Evolutionary conservation across 1,140 invertebrate species (phyloP).

Genomic region (Leptestheria dahalacensis): DNA sequence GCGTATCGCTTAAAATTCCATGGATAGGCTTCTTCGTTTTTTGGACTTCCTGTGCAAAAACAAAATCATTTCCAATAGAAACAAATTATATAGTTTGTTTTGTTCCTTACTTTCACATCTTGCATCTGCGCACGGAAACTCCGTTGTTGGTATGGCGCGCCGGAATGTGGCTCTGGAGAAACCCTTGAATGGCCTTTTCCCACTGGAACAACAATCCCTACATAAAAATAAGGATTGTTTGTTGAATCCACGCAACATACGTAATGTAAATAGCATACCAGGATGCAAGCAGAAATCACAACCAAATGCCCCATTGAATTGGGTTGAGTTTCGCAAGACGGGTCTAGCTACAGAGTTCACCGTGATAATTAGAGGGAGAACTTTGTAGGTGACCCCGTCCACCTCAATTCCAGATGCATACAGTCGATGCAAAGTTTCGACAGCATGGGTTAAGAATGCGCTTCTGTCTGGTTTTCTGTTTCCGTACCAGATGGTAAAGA

Average conservation of each 20-base stretch:
- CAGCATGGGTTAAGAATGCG: neutral
- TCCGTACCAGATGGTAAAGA: neutral
- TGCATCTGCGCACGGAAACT: neutral
- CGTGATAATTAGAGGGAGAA: neutral
- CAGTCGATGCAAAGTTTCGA: neutral
- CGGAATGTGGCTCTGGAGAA: neutral
- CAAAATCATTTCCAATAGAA: neutral
- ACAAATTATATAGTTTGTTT: neutral
- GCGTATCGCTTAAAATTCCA: neutral
- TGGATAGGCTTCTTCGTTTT: neutral
- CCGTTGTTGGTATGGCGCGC: neutral
- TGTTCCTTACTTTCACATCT: neutral
- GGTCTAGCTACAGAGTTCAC: neutral
- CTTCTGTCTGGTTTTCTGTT: neutral
- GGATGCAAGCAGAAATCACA: conserved; percentile 1
- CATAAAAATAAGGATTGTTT: neutral
- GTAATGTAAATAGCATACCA: neutral
- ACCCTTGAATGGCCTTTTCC: neutral
- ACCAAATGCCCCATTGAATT: neutral
- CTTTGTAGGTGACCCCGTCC: neutral
- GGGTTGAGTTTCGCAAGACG: neutral
- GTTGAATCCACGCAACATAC: neutral
- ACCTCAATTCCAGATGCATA: neutral
- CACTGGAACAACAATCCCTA: neutral
- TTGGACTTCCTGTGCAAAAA: neutral